phyloP scores from a whole-genome alignment of 2,888 invertebrate genomes.

The Ophion ellenae region DNA sequence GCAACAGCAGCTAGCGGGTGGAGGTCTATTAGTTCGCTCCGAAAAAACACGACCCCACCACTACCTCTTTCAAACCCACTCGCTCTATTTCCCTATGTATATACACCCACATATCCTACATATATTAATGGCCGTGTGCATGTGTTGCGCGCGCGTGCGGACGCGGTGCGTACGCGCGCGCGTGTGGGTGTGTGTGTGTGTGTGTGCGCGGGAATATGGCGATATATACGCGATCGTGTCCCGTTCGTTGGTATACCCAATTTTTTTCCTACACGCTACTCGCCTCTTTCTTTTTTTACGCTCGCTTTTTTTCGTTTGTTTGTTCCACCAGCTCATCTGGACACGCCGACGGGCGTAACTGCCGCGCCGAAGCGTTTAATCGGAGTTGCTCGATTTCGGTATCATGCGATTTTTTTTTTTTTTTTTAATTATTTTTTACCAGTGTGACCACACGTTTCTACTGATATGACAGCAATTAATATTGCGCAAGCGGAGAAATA shows the following conservation, averaged over 20 bases:
- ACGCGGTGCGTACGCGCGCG: not conserved
- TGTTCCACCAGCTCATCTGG: conserved; percentile 70
- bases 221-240: conserved; percentile 69
- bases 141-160: too few relatives aligned
- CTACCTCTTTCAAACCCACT: conserved; percentile 59
- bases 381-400: conserved; percentile 60
- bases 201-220: conserved; percentile 24
- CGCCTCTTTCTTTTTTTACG: conserved; percentile 67
- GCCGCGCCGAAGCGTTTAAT: conserved; percentile 74
- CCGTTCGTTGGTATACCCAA: conserved; percentile 78
- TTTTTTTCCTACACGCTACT: conserved; percentile 74
- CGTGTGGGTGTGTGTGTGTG: not conserved
- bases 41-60: conserved; percentile 80
- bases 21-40: conserved; percentile 82
- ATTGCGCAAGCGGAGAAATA: conserved; percentile 12
- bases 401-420: conserved; percentile 58
- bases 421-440: conserved; percentile 59
- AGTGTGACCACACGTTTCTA: conserved; percentile 45
- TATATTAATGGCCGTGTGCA: too few relatives aligned
- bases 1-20: conserved; percentile 72
- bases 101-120: not conserved
- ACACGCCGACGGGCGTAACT: conserved; percentile 79
- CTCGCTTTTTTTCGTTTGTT: conserved; percentile 67
- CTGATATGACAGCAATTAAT: conserved; percentile 55
- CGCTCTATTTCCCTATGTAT: conserved; percentile 55